Evolutionary conservation across 2,113 vertebrate species (phyloP), one percentile per base, ranked within the genome.

Genomic region (Oophaga pumilio): DNA sequence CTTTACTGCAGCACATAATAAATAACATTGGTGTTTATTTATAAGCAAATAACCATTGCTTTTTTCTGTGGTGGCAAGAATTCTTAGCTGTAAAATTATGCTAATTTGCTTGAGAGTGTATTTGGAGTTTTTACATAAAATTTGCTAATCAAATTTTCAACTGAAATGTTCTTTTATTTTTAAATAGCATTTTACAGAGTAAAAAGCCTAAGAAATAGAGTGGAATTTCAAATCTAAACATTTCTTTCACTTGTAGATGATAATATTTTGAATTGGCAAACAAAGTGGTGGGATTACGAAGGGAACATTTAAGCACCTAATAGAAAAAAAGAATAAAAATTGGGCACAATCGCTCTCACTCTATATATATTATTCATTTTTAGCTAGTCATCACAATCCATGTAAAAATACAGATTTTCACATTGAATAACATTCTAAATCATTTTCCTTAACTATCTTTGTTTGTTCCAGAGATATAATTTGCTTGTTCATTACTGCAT

Each of bases 101-200:
- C 18, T 68, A 43, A 80, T 80, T 68, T 79, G 62, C 62, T 53
- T 80, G 85, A 17, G 26, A 43, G 62, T 79, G 24, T 80, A 56
- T 66, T 86, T 86, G 24, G 17, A 71, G 26, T 71, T 79, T 78
- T 66, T 22, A 71, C 28, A 69, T 56, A 20, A 24, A 57, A 57
- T 80, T 77, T 60, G 24, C 50, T 86, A 86, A 69, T 86, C 80
- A 13, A 28, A 80, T 86, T 86, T 80, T 83, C 24, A 83, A 9
- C 22, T 18, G 62, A 83, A 83, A 83, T 68, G 64, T 43, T 9
- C 80, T 52, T 50, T 13, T 52, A 68, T 24, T 68, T 69, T 1
- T 52, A 53, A 68, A 26, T 83, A 18, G 10, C 12, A 68, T 83
- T 83, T 83, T n/a, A 26, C 10, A 18, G 49, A 2, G 53, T 82